phyloP scores from a whole-genome alignment of 2,113 vertebrate species.

The Hydrochoerus hydrochaeris region DNA sequence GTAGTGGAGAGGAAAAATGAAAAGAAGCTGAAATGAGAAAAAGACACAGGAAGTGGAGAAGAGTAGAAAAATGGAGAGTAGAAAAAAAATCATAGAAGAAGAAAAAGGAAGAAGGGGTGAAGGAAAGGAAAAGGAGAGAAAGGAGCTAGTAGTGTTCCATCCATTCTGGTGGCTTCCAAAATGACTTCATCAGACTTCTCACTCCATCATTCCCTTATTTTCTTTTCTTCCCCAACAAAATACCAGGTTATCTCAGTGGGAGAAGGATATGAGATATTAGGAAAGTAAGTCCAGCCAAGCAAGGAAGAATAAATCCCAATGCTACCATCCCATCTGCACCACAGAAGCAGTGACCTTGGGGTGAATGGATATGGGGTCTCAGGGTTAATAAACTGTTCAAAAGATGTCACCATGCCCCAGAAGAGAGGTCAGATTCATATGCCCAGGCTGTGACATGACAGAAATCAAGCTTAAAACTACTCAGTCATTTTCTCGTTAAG shows the following conservation, averaged over 20 bases:
- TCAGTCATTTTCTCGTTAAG: constrained; percentile 3
- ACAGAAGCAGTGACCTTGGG: not conserved
- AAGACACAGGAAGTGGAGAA: not conserved
- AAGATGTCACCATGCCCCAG: not conserved
- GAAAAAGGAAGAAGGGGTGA: not conserved
- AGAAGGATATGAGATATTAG: not conserved
- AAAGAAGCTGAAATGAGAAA: not conserved
- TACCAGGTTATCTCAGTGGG: not conserved
- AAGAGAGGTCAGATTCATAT: not conserved
- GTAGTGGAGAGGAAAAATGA: not conserved
- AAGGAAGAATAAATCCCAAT: not conserved
- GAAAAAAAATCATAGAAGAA: not conserved
- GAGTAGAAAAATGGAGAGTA: not conserved
- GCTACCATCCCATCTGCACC: not conserved
- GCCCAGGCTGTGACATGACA: not conserved
- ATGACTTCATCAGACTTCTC: not conserved
- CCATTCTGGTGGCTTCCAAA: not conserved
- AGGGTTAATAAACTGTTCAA: not conserved
- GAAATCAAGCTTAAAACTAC: not conserved
- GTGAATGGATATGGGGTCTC: not conserved
- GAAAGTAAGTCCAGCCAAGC: not conserved
- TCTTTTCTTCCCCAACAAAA: not conserved
- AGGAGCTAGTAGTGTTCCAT: not conserved
- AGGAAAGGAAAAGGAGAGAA: not conserved
- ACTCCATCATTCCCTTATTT: not conserved